Conservation (phyloP, 2,797 vertebrate genomes). For the Gambelia wislizenii region DNA sequence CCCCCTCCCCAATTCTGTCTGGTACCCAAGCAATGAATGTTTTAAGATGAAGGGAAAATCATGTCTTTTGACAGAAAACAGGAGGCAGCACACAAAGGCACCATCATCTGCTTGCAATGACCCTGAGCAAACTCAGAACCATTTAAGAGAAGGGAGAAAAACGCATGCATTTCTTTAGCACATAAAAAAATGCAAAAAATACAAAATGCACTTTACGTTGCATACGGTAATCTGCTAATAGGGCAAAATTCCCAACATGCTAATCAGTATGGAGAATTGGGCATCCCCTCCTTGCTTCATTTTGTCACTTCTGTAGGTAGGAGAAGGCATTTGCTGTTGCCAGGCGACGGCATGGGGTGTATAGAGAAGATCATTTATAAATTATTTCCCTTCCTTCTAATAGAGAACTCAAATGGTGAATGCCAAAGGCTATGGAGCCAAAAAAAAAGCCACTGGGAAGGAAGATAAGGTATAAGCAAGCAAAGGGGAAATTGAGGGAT, state of each 20-base stretch:
- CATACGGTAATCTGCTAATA: not conserved
- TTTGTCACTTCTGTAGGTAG: not conserved
- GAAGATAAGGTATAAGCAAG: too few relatives aligned
- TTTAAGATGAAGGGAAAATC: constrained; percentile 4
- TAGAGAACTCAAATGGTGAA: not conserved
- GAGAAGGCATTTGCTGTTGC: not conserved
- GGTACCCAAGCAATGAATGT: constrained; percentile 5
- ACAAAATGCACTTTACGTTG: too few relatives aligned
- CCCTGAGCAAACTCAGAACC: not conserved
- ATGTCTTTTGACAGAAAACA: constrained; percentile 32
- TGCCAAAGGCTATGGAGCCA: not conserved
- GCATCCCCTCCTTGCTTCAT: not conserved
- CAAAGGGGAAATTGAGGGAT: not conserved
- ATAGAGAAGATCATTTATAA: not conserved
- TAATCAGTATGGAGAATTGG: not conserved
- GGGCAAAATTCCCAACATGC: not conserved
- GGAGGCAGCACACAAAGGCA: constrained; percentile 13
- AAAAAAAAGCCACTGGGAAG: too few relatives aligned
- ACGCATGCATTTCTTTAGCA: not conserved
- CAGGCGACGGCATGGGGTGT: not conserved
- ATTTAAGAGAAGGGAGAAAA: not conserved
- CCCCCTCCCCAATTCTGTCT: not conserved
- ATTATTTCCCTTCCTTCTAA: not conserved
- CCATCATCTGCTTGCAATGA: not conserved
- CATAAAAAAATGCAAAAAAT: not conserved